Evolutionary conservation across 2,113 vertebrate species (phyloP).

Genomic region (Sceloporus undulatus): DNA sequence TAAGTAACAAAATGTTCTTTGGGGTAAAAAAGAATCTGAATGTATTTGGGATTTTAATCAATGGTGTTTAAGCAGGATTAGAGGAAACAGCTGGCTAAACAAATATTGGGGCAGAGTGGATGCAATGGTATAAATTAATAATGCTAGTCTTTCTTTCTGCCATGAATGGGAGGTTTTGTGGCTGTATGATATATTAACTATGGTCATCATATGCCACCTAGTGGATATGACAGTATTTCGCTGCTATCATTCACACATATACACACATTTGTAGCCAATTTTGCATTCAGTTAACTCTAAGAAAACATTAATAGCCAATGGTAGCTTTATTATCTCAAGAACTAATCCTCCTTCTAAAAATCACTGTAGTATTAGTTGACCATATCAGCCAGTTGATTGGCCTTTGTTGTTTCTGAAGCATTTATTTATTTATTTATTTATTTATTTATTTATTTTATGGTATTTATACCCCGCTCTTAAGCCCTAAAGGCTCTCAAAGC

Average conservation of each 20-base stretch:
- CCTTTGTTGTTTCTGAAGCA: background rate
- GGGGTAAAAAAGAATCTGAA: conserved; percentile 54
- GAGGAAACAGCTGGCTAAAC: conserved; percentile 88
- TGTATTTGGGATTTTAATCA: conserved; percentile 80
- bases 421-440: background rate
- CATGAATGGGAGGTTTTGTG: conserved; percentile 81
- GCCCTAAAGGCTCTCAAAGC: too few species aligned
- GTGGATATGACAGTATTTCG: conserved; percentile 63
- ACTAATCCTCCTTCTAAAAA: conserved; percentile 39
- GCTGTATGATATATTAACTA: conserved; percentile 44
- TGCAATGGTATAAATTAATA: conserved; percentile 86
- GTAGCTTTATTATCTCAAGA: background rate
- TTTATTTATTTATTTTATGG: too few species aligned
- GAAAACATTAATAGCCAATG: background rate
- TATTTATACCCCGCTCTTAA: too few species aligned
- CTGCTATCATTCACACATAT: conserved; percentile 27
- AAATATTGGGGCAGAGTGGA: conserved; percentile 83
- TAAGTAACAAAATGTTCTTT: conserved; percentile 80
- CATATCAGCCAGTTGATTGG: background rate
- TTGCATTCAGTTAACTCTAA: background rate
- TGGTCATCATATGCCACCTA: conserved; percentile 79
- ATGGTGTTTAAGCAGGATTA: conserved; percentile 79
- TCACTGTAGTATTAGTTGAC: conserved; percentile 17
- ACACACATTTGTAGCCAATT: conserved; percentile 39
- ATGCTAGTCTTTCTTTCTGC: conserved; percentile 83